phyloP scores from a whole-genome alignment of 2,113 vertebrate genomes.

The Labrus mixtus region DNA sequence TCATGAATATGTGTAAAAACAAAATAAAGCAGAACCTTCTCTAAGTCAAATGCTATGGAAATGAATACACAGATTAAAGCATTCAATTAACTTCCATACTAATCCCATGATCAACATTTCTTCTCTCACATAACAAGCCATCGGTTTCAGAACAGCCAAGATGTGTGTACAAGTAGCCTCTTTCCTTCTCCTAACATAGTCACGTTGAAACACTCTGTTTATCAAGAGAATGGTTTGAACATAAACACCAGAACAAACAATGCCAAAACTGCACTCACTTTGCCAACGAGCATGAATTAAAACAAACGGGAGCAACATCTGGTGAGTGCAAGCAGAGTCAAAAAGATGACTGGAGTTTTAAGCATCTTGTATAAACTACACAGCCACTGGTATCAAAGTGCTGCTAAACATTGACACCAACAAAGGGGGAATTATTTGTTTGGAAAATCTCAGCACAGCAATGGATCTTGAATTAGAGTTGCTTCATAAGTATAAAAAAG shows the following conservation, averaged over 20 bases:
- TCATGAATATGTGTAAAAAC: no score
- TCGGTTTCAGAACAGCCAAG: neutral
- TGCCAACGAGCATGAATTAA: constrained; percentile 33
- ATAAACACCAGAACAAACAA: constrained; percentile 40
- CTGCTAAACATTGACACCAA: neutral
- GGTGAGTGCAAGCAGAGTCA: neutral
- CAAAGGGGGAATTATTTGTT: neutral
- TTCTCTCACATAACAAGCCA: neutral
- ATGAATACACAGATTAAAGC: no score
- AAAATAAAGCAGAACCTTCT: neutral
- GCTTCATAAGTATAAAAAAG: neutral
- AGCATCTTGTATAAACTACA: neutral
- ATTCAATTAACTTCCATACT: no score
- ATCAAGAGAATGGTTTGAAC: constrained; percentile 26
- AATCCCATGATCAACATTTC: no score
- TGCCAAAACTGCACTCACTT: constrained; percentile 9
- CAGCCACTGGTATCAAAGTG: no score
- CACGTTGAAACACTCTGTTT: constrained; percentile 48
- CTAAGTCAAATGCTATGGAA: no score
- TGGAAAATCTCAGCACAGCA: neutral
- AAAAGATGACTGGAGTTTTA: neutral
- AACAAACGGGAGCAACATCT: constrained; percentile 23
- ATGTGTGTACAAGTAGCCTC: constrained; percentile 21
- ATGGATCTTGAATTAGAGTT: neutral
- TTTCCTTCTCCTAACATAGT: constrained; percentile 67